phyloP scores from a whole-genome alignment of 2,113 vertebrate species.

The Calonectris borealis region DNA sequence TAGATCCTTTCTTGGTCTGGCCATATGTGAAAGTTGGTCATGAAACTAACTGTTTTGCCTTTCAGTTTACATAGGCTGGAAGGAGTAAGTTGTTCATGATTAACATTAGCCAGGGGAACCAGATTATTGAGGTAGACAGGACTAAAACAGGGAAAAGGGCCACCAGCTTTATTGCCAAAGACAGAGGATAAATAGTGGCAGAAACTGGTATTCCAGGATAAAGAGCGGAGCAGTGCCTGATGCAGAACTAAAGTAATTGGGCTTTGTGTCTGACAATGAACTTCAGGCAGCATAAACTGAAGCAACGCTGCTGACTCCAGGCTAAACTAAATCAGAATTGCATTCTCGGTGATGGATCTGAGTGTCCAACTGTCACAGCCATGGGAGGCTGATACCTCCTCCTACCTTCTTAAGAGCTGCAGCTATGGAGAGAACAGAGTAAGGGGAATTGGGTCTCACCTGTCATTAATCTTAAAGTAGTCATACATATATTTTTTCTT shows the following conservation, averaged over 20 bases:
- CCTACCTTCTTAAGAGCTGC: neutral
- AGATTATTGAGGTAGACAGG: neutral
- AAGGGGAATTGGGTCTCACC: neutral
- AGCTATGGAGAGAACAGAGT: neutral
- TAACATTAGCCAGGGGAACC: fast-evolving
- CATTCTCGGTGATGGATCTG: neutral
- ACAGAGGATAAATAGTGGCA: neutral
- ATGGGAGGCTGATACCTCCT: neutral
- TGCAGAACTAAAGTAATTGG: neutral
- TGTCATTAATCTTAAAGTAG: neutral
- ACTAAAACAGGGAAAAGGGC: neutral
- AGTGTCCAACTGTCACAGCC: neutral
- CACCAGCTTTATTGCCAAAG: neutral
- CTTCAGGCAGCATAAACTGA: neutral
- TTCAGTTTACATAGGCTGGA: fast-evolving
- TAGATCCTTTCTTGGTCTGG: neutral
- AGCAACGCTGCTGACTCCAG: neutral
- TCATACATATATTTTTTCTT: neutral
- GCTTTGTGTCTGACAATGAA: neutral
- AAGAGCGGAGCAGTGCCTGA: neutral
- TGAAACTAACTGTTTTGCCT: neutral
- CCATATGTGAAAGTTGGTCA: neutral
- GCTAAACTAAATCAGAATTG: neutral
- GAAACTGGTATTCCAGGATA: neutral
- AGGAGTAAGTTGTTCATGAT: neutral